Conservation (phyloP, 2,888 invertebrate species). For the Dioctria rufipes region DNA sequence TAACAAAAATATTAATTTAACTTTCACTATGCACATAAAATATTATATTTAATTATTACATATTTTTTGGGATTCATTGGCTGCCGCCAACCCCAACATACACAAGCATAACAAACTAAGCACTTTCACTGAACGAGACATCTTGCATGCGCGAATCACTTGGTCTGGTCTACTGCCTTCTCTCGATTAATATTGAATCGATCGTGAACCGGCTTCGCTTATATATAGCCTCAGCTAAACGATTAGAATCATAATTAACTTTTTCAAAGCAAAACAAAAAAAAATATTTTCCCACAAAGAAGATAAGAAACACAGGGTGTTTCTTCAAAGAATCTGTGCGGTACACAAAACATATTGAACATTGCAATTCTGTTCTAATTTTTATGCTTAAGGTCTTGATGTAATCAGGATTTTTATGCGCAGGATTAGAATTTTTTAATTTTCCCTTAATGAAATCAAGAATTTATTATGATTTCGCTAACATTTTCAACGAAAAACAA, state of each 20-base stretch:
- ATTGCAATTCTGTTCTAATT: too few relatives aligned
- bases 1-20: constrained; percentile 16
- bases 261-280: constrained; percentile 15
- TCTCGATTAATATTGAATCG: constrained; percentile 26
- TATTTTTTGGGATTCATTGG: constrained; percentile 26
- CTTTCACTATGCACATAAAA: neutral
- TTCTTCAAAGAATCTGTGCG: too few relatives aligned
- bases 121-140: constrained; percentile 36
- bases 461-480: too few relatives aligned
- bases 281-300: neutral
- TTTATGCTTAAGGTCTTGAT: too few relatives aligned
- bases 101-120: constrained; percentile 14
- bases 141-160: constrained; percentile 12
- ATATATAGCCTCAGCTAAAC: constrained; percentile 17
- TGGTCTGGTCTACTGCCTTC: neutral
- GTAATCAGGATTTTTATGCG: too few relatives aligned
- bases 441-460: too few relatives aligned
- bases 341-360: too few relatives aligned
- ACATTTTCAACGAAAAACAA: too few relatives aligned
- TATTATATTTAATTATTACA: constrained; percentile 35
- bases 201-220: constrained; percentile 37
- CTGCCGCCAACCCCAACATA: constrained; percentile 7
- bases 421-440: too few relatives aligned
- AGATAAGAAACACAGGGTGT: neutral
- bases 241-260: constrained; percentile 17